Evolutionary conservation across 1,140 invertebrate genomes (phyloP), one percentile per base, ranked within the genome.

Genomic region (Homarus americanus): DNA sequence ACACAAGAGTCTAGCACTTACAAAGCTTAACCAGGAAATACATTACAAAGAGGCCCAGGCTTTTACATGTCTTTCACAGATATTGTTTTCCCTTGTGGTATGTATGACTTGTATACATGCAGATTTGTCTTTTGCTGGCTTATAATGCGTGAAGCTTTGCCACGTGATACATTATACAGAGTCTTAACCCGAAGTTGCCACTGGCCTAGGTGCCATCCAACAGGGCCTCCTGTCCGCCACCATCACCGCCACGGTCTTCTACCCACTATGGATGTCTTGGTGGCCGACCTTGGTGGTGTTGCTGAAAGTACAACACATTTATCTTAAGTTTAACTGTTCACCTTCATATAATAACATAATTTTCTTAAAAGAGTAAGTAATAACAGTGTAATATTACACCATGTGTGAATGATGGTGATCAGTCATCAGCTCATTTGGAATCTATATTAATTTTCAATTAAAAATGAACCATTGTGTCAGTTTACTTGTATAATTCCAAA

Each of bases 201-300:
- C 63, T 69, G 63, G 28, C 63, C 63, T 7, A 69, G 63, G n/a
- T 69, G 63, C 63, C 63, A 69, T 69, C 63, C 63, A 28, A 69
- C 24, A 32, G 63, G 63, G 63, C 63, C 63, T 69, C 63, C 63
- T 32, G 28, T 24, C 24, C 63, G 63, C 63, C n/a, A 69, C 63
- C 63, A 69, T 69, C 63, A 69, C 63, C 63, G 63, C 63, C 63
- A 69, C 28, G 63, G 63, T 24, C 63, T 28, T 69, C 63, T 69
- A 28, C 63, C 63, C 9, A 32, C 63, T 69, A 69, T 69, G n/a
- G 63, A 69, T 17, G 63, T 69, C 63, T 69, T 69, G 63, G n/a
- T 32, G 63, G n/a, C 28, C 32, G 63, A 24, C 32, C 24, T 69
- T 69, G 63, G 63, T 5, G 63, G 63, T 69, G 63, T 34, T 2